phyloP scores from a whole-genome alignment of 2,113 vertebrate genomes.

The Apodemus speciosus region DNA sequence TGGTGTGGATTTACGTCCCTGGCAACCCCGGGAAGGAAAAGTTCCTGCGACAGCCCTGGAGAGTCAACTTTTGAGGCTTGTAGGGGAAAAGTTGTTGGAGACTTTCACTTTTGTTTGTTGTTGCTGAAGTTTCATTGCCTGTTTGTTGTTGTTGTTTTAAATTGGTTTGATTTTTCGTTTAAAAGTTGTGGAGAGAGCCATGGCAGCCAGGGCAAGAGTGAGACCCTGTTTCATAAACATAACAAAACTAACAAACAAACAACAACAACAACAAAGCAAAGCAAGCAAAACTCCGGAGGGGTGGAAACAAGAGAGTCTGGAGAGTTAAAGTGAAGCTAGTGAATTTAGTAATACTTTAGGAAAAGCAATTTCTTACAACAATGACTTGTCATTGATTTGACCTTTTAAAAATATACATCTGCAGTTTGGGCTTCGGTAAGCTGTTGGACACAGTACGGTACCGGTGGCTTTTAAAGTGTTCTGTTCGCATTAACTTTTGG shows the following conservation, averaged over 20 bases:
- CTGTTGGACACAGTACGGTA: neutral
- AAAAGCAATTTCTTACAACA: neutral
- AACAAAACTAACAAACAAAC: neutral
- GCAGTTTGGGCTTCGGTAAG: constrained; percentile 3
- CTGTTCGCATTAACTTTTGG: neutral
- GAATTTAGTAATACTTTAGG: neutral
- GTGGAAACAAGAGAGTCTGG: neutral
- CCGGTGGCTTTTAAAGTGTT: neutral
- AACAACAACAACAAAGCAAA: neutral
- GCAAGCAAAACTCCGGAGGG: neutral
- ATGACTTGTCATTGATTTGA: neutral
- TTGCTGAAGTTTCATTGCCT: neutral
- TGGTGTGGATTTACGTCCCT: constrained; percentile 26
- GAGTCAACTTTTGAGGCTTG: neutral
- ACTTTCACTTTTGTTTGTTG: neutral
- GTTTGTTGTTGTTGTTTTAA: neutral
- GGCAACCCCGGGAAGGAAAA: neutral
- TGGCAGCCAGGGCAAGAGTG: neutral
- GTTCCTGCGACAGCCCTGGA: neutral
- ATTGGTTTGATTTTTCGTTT: neutral
- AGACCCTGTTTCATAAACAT: neutral
- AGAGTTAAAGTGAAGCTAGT: neutral
- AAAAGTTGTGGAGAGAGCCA: neutral
- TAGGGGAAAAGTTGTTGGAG: neutral
- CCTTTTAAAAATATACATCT: neutral